Evolutionary conservation across 2,888 invertebrate genomes (phyloP), one percentile per base, ranked within the genome.

Genomic region (Nymphalis urticae): DNA sequence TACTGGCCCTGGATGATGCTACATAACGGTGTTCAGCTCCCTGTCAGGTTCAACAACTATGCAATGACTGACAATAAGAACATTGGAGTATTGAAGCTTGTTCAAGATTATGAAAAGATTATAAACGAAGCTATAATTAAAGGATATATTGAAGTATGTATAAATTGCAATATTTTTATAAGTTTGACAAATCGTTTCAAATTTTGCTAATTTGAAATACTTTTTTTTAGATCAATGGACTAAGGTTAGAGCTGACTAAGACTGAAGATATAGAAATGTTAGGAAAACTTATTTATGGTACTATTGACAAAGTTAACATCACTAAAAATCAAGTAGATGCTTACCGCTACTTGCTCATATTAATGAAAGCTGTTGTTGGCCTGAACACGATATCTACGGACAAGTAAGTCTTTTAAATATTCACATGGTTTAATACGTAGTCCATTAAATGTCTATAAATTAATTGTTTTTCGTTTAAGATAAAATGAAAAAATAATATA

Each of bases 281-380:
- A 10, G 94, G 94, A 51, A 93, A 90, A 80, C 75, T 94, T 36
- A 93, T 94, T 72, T 90, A 82, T 58, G 87, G 90, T 48, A 85
- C 86, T 72, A 77, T 90, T 19, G 86, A 88, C 82, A 93, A 81
- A 85, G 82, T 79, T 13, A 82, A 84, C 79, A 2, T 81, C 6
- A 84, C 81, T 71, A 89, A 66, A 82, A 89, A 79, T 72, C 80
- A 71, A 10, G 79, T 85, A 54, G 85, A 86, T 61, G 86, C 90
- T 54, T 95, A 95, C 83, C 94, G 95, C 48, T 93, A 94, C 76
- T 86, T 94, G 74, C 92, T 94, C 58, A 86, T 91, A 68, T 87
- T 94, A 66, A 92, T 93, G 81, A 92, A 94, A 67, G 88, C 94
- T 58, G 83, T 85, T 32, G 77, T 91, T 72, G 91, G 90, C 42